These are phyloP conservation scores for Schizothorax lantsangensis DNA, from an alignment of 2,797 vertebrate genomes.

Conservation along the genomic window DNA sequence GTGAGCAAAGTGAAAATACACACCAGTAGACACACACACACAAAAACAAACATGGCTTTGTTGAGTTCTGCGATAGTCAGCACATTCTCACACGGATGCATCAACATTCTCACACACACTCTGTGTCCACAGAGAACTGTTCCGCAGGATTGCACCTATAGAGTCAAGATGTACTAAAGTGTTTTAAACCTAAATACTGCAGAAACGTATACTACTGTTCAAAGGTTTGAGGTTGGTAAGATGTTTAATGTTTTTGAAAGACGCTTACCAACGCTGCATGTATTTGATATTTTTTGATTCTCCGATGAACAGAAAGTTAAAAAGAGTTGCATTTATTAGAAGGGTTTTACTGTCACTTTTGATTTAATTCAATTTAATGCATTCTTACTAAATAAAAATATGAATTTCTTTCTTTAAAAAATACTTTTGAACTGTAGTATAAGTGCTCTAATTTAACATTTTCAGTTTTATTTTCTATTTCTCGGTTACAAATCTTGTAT, in stretches of 20 bases:
- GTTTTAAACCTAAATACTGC: constrained; percentile 5
- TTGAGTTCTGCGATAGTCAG: constrained; percentile 23
- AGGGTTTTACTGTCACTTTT: neutral
- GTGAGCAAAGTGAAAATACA: constrained; percentile 3
- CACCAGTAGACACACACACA: neutral
- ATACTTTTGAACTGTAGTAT: neutral
- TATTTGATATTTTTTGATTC: neutral
- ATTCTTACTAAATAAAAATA: neutral
- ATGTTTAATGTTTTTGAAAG: neutral
- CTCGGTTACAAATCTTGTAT: neutral
- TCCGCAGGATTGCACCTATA: neutral
- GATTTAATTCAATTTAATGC: neutral
- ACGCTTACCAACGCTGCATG: neutral
- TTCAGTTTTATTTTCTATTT: neutral
- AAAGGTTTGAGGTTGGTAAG: neutral
- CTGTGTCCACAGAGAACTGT: neutral
- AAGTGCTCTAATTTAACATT: neutral
- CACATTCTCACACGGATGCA: constrained; percentile 5
- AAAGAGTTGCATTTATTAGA: neutral
- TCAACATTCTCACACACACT: neutral
- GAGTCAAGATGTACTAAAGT: neutral
- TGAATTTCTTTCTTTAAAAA: neutral
- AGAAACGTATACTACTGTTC: neutral
- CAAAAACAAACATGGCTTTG: neutral
- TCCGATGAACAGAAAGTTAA: neutral